These are phyloP conservation scores for Radopholus similis DNA, from an alignment of 1,140 invertebrate species.

Conservation along the genomic window DNA sequence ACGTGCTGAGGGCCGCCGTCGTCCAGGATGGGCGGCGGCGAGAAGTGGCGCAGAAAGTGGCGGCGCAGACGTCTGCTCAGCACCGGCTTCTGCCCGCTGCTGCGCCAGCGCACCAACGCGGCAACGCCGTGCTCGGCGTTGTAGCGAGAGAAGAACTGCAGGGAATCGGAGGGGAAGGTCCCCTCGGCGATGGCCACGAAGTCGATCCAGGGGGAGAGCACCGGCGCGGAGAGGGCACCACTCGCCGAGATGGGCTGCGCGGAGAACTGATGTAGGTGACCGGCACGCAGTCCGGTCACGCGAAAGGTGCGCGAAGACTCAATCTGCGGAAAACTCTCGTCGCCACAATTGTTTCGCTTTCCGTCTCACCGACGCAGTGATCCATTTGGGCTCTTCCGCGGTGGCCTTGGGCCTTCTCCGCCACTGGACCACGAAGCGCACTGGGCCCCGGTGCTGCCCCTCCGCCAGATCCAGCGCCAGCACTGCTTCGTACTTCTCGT, in stretches of 20 bases:
- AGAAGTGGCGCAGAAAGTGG: conserved; percentile 17
- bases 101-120: conserved; percentile 36
- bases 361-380: conserved; percentile 40
- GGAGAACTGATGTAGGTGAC: conserved; percentile 36
- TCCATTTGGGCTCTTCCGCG: conserved; percentile 40
- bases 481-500: background rate
- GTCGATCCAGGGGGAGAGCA: conserved; percentile 36
- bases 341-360: background rate
- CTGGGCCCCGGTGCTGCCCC: background rate
- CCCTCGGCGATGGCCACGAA: conserved; percentile 4
- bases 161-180: background rate
- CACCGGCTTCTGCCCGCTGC: conserved; percentile 66
- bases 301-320: conserved; percentile 22
- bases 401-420: background rate
- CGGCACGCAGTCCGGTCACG: conserved; percentile 37
- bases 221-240: conserved; percentile 22
- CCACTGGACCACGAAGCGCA: conserved; percentile 33
- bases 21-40: background rate
- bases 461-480: background rate
- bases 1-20: background rate
- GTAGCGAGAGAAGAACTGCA: conserved; percentile 33
- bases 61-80: background rate
- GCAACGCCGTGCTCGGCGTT: conserved; percentile 37
- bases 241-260: conserved; percentile 12
- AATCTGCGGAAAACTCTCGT: conserved; percentile 20